A percentile compares a stretch with the other conserved stretches of the same genome.
Evolutionary conservation across 2,797 vertebrate genomes (phyloP).

Genomic region (Sebastes taczanowskii): DNA sequence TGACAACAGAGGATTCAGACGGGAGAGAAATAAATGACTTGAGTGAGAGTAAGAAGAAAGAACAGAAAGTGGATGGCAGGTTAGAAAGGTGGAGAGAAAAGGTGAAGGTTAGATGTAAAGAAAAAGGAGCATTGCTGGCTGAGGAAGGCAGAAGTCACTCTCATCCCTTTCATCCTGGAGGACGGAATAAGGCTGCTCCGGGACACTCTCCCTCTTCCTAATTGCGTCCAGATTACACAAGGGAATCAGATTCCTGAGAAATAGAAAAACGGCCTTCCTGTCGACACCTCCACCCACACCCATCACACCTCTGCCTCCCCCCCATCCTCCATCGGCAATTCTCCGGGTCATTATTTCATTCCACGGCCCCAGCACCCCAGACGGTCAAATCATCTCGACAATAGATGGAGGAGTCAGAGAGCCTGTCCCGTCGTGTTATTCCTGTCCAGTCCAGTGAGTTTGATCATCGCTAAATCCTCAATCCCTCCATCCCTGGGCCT

Average conservation of each 20-base stretch:
- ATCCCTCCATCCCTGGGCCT: constrained; percentile 29
- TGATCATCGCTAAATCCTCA: constrained; percentile 58
- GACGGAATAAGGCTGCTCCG: constrained; percentile 76
- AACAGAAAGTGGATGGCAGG: not conserved
- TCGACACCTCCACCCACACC: constrained; percentile 29
- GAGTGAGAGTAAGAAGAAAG: not conserved
- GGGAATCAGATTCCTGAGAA: constrained; percentile 33
- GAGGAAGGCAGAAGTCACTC: constrained; percentile 3
- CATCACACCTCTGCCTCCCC: constrained; percentile 27
- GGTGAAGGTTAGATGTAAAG: constrained; percentile 6
- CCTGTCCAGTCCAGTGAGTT: constrained; percentile 56
- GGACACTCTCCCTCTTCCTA: constrained; percentile 80
- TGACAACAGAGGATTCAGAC: constrained; percentile 5
- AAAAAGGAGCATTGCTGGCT: not conserved
- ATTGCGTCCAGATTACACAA: constrained; percentile 37
- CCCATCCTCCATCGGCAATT: constrained; percentile 32
- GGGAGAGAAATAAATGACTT: not conserved
- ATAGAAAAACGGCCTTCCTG: constrained; percentile 29
- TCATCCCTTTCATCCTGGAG: constrained; percentile 83
- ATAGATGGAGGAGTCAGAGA: constrained; percentile 49
- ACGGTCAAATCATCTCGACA: constrained; percentile 54
- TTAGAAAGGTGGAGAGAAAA: not conserved
- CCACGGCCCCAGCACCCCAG: constrained; percentile 26
- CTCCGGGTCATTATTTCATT: constrained; percentile 61
- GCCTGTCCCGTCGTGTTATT: constrained; percentile 54